These are phyloP conservation scores for Conops quadrifasciatus DNA, from an alignment of 2,888 invertebrate genomes.

Conservation along the genomic window DNA sequence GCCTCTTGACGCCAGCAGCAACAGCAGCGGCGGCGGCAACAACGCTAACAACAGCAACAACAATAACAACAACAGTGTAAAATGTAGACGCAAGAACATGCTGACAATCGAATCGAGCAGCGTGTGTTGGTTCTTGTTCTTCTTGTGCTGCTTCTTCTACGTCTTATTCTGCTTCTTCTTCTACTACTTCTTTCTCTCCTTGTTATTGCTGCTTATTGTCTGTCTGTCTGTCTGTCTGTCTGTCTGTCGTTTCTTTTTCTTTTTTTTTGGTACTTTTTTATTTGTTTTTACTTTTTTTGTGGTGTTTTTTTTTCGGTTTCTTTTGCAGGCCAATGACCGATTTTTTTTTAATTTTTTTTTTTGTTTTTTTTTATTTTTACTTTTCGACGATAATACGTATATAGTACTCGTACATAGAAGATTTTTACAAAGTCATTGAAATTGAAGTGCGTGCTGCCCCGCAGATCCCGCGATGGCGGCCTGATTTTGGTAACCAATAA, in stretches of 20 bases:
- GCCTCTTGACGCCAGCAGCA: neutral
- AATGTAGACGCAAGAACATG: neutral
- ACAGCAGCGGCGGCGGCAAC: neutral
- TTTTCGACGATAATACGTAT: no score
- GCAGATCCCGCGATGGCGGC: no score
- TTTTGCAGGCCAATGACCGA: constrained; percentile 22
- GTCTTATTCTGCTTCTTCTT: neutral
- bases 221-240: neutral
- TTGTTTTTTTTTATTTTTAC: no score
- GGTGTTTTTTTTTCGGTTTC: neutral
- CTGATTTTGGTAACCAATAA: no score
- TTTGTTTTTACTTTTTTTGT: no score
- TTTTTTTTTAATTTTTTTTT: constrained; percentile 1
- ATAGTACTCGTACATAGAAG: no score
- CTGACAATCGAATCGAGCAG: neutral
- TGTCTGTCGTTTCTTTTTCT: no score
- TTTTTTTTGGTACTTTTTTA: neutral
- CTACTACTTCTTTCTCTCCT: no score
- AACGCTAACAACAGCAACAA: neutral
- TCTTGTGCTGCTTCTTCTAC: constrained; percentile 1
- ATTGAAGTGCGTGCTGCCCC: no score
- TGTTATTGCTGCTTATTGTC: no score
- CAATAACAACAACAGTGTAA: neutral
- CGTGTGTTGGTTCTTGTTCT: neutral
- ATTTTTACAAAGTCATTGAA: no score